These are phyloP conservation scores for Operophtera brumata DNA, from an alignment of 2,888 invertebrate species.

Conservation along the genomic window DNA sequence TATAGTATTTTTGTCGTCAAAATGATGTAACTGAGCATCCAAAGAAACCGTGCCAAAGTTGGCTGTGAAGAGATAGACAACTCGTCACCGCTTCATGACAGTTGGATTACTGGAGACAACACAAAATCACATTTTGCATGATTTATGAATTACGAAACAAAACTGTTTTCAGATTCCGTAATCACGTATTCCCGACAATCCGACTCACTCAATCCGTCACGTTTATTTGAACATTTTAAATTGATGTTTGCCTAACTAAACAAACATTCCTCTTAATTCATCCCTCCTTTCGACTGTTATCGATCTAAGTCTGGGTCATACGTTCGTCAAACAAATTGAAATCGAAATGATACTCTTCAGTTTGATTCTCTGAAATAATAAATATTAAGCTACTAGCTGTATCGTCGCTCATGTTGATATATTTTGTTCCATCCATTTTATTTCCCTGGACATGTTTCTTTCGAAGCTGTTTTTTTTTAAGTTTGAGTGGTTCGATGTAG, in stretches of 20 bases:
- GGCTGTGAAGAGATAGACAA: slow-evolving; percentile 46
- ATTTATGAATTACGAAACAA: neutral
- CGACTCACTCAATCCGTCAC: neutral
- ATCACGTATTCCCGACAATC: slow-evolving; percentile 2
- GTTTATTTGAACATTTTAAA: slow-evolving; percentile 13
- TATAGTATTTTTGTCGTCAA: slow-evolving; percentile 64
- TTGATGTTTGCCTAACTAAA: slow-evolving; percentile 10
- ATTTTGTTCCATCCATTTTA: slow-evolving; percentile 25
- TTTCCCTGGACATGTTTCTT: slow-evolving; percentile 10
- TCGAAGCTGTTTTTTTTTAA: neutral
- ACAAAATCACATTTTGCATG: slow-evolving; percentile 5
- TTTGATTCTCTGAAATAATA: slow-evolving; percentile 26
- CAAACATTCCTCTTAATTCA: slow-evolving; percentile 10
- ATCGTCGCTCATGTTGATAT: slow-evolving; percentile 17
- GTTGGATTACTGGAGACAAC: slow-evolving; percentile 25
- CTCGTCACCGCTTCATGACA: slow-evolving; percentile 38
- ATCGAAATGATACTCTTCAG: slow-evolving; percentile 21
- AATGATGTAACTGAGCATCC: slow-evolving; percentile 65
- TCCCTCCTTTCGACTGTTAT: slow-evolving; percentile 6
- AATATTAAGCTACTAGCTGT: slow-evolving; percentile 17
- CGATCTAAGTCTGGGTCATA: slow-evolving; percentile 20
- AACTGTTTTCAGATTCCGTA: neutral
- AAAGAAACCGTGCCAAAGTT: slow-evolving; percentile 61
- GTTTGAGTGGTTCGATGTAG: neutral
- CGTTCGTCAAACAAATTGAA: slow-evolving; percentile 27